Conservation (phyloP, 1,140 invertebrate species). For the Drosophila hydei region DNA sequence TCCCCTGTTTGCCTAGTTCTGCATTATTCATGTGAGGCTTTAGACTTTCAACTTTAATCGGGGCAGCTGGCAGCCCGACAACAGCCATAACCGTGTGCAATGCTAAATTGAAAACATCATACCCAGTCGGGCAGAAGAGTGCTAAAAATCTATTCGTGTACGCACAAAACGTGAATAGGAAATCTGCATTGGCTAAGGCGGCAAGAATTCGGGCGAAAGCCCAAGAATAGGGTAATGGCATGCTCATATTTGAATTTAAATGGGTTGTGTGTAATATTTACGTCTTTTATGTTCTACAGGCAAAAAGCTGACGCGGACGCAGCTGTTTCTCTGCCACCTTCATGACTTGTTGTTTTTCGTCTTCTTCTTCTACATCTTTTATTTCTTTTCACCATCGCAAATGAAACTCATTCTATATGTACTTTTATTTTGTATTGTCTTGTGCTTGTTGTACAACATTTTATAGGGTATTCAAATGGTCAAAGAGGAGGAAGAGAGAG, state of each 20-base stretch:
- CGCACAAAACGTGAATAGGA: constrained; percentile 64
- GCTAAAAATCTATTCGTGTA: constrained; percentile 66
- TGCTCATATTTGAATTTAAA: constrained; percentile 16
- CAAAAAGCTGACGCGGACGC: constrained; percentile 59
- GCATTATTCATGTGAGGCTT: too few species aligned
- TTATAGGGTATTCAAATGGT: not conserved
- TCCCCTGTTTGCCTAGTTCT: too few species aligned
- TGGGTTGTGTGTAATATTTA: constrained; percentile 10
- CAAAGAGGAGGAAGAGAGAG: too few species aligned
- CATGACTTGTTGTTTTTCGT: not conserved
- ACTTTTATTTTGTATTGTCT: constrained; percentile 4
- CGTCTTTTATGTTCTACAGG: not conserved
- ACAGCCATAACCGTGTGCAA: not conserved
- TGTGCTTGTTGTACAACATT: not conserved
- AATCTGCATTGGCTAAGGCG: constrained; percentile 68
- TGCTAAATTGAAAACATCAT: not conserved
- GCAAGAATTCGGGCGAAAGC: constrained; percentile 42
- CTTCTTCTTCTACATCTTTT: not conserved
- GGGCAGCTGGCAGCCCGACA: too few species aligned
- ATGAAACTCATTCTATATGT: not conserved
- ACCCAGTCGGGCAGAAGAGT: constrained; percentile 16
- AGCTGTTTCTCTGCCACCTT: constrained; percentile 27
- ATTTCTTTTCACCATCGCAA: not conserved
- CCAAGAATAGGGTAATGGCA: not conserved
- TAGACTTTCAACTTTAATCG: too few species aligned